phyloP scores from a whole-genome alignment of 2,113 vertebrate genomes.

The Hucho hucho region DNA sequence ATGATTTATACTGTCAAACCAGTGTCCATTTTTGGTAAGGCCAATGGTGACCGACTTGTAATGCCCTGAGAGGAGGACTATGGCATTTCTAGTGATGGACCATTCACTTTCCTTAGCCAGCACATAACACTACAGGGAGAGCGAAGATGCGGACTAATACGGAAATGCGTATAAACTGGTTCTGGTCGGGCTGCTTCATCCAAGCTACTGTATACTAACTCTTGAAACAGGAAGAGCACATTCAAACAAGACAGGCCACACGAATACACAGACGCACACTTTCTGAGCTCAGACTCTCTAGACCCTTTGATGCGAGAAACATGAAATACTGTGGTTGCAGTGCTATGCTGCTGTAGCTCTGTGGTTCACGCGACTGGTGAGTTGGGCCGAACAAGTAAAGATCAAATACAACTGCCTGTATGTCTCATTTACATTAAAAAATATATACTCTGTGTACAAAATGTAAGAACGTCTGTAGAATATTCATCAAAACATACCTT shows the following conservation, averaged over 20 bases:
- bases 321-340: not conserved
- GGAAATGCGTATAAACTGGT: too few relatives aligned
- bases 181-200: not conserved
- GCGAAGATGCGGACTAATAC: not conserved
- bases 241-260: not conserved
- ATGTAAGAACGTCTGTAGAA: not conserved
- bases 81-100: not conserved
- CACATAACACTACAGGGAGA: not conserved
- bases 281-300: not conserved
- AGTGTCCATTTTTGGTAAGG: not conserved
- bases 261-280: too few relatives aligned
- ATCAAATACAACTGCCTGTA: not conserved
- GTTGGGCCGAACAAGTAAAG: not conserved
- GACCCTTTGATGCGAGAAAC: not conserved
- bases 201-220: not conserved
- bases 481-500: not conserved
- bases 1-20: slow-evolving; percentile 10
- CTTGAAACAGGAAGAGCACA: not conserved
- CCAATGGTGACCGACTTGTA: not conserved
- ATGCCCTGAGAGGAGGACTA: not conserved
- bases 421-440: not conserved
- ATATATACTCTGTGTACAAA: slow-evolving; percentile 14
- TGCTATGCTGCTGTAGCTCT: not conserved
- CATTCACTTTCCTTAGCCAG: slow-evolving; percentile 1
- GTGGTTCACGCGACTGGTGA: too few relatives aligned